Evolutionary conservation across 2,888 invertebrate species (phyloP).

Genomic region (Axea sp.): DNA sequence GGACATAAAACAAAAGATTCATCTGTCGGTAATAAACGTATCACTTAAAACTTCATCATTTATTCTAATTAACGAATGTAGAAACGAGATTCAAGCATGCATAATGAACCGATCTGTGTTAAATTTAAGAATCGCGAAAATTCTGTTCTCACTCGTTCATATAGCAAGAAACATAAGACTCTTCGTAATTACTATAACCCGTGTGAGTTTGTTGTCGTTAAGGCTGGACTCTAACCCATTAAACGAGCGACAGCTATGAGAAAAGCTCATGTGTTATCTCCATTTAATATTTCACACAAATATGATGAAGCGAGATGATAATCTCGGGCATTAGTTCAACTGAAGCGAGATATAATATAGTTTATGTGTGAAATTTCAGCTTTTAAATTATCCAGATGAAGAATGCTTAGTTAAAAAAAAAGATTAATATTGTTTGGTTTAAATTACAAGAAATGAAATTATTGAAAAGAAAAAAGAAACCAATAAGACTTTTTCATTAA

Average conservation of each 20-base stretch:
- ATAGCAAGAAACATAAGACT: constrained; percentile 17
- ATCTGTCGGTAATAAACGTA: constrained; percentile 38
- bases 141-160: constrained; percentile 18
- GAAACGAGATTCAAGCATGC: constrained; percentile 14
- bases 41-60: constrained; percentile 7
- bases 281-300: constrained; percentile 15
- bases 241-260: constrained; percentile 23
- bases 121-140: constrained; percentile 14
- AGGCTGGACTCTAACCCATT: constrained; percentile 22
- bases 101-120: constrained; percentile 21
- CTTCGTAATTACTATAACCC: constrained; percentile 16
- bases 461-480: no score
- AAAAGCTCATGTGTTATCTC: constrained; percentile 18
- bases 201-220: constrained; percentile 29
- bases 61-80: constrained; percentile 32
- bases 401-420: no score
- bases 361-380: no score
- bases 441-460: no score
- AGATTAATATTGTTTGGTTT: no score
- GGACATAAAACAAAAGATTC: constrained; percentile 27
- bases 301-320: constrained; percentile 20
- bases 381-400: no score
- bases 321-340: no score
- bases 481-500: no score
- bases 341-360: constrained; percentile 11